Evolutionary conservation across 2,797 vertebrate species (phyloP).

Genomic region (Spinibarbus caldwelli): DNA sequence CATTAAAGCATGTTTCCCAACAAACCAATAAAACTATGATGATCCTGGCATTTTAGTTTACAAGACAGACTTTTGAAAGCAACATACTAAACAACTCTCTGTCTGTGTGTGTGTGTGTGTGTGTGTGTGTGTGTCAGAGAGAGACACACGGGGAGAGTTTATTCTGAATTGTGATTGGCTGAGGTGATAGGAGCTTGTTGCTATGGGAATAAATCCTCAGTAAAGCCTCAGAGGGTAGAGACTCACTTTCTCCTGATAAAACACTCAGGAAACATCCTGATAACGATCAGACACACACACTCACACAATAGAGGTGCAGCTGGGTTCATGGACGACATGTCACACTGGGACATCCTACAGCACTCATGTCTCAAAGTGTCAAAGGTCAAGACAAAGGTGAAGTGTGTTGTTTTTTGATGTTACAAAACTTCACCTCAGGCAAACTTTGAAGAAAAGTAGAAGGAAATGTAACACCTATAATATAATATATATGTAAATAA

Average conservation of each 20-base stretch:
- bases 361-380: background rate
- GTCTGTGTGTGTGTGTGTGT: slow-evolving; percentile 22
- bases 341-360: background rate
- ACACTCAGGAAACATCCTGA: slow-evolving; percentile 19
- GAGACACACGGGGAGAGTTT: background rate
- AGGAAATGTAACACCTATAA: background rate
- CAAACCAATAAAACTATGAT: background rate
- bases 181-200: slow-evolving; percentile 65
- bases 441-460: background rate
- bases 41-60: background rate
- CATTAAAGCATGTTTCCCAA: background rate
- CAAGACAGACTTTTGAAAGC: background rate
- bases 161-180: slow-evolving; percentile 63
- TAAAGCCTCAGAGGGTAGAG: slow-evolving; percentile 54
- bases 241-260: slow-evolving; percentile 37
- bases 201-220: slow-evolving; percentile 65
- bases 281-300: slow-evolving; percentile 20
- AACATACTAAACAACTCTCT: background rate
- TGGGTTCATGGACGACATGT: no score
- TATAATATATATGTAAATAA: no score
- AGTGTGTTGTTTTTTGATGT: background rate
- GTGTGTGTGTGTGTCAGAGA: slow-evolving; percentile 9
- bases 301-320: background rate
- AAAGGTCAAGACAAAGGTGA: background rate
- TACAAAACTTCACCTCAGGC: background rate